Evolutionary conservation across 2,113 vertebrate genomes (phyloP), one percentile per base, ranked within the genome.

Genomic region (Corydoras sp.): DNA sequence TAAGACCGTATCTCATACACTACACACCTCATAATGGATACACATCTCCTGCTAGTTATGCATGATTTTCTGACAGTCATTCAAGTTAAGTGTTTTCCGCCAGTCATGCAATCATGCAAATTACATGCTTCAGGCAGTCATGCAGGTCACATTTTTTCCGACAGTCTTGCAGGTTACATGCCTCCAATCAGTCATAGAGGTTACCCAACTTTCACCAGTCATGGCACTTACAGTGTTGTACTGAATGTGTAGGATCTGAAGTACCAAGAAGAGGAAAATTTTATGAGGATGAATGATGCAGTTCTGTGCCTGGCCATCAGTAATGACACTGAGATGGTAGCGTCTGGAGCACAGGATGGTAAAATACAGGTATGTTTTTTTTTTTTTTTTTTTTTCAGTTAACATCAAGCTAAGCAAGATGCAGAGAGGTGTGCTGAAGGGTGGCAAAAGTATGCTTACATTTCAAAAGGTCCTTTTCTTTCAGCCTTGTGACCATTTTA

Each of bases 201-300:
- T 43, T 8, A 43, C 7, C 7, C 7, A 8, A 1, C 35, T 43
- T 43, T 8, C 4, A 8, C 4, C 35, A 43, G 35, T 43, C 35
- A 43, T 43, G 35, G 7, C 7, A 43, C 4, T 43, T 43, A 43
- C 35, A 43, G 4, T 43, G 35, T 43, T 8, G 4, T 43, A 58
- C 49, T 54, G 29, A 62, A 61, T 50, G 65, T 65, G 4, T 61
- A 99, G 97, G 96, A 98, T 88, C 86, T 98, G 74, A 99, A 99
- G 76, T 99, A 98, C 78, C 97, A 99, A 82, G 95, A 94, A 4
- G 94, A 98, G 78, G 96, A 99, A 81, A 98, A 95, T 82, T 97
- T 98, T 83, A 99, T 99, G 97, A 95, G 95, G 94, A 99, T 99
- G 97, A 94, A 97, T 49, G 95, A 98, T 61, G 96, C 97, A 0